phyloP scores from a whole-genome alignment of 2,797 vertebrate genomes.

The Mormyrops attenuatus region DNA sequence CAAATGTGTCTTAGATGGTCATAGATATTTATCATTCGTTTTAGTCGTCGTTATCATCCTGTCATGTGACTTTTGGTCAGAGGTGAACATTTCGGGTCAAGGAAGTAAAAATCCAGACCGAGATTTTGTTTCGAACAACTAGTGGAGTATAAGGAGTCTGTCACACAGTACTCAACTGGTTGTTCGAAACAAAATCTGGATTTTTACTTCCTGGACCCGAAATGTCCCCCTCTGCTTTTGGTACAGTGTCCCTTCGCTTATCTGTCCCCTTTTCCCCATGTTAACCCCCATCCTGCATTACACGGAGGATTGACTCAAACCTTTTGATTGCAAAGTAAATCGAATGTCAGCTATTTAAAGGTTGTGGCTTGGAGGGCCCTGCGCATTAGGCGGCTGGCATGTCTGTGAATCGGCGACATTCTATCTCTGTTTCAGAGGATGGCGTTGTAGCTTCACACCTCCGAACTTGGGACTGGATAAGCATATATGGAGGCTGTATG shows the following conservation, averaged over 20 bases:
- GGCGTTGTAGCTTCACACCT: not conserved
- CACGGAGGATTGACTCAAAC: not conserved
- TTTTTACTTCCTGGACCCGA: not conserved
- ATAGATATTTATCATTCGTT: not conserved
- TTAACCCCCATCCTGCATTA: not conserved
- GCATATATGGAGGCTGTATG: not conserved
- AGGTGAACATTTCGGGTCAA: not conserved
- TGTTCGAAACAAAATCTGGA: not conserved
- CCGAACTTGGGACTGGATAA: not conserved
- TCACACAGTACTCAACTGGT: not conserved
- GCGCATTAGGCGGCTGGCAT: not conserved
- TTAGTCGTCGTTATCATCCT: not conserved
- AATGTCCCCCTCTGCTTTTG: not conserved
- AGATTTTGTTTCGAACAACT: not conserved
- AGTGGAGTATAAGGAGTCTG: not conserved
- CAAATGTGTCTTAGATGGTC: not conserved
- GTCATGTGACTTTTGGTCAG: not conserved
- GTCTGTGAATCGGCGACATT: not conserved
- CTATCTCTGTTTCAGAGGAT: not conserved
- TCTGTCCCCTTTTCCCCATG: not conserved
- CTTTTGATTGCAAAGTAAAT: not conserved
- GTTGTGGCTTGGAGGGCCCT: not conserved
- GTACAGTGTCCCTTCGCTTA: not conserved
- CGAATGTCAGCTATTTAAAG: not conserved
- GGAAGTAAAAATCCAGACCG: not conserved